These are phyloP conservation scores for Linhomoeus sp. DNA, from an alignment of 2,888 invertebrate species.

Conservation along the genomic window DNA sequence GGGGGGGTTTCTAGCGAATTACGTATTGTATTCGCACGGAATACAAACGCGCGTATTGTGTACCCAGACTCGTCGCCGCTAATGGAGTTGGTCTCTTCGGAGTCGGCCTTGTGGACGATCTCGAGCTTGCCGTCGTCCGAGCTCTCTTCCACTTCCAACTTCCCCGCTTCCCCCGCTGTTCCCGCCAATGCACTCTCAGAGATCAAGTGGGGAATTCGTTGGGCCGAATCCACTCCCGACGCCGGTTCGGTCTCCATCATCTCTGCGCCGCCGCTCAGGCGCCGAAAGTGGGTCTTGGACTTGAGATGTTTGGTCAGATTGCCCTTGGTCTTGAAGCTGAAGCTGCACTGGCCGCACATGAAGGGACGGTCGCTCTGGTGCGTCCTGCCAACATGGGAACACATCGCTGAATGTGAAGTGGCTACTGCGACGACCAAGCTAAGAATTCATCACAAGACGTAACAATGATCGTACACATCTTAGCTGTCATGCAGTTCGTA, in stretches of 20 bases:
- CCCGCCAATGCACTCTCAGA: no score
- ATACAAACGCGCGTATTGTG: no score
- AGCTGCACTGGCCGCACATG: slow-evolving; percentile 77
- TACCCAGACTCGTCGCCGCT: not conserved
- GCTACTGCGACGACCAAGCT: no score
- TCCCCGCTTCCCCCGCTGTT: slow-evolving; percentile 3
- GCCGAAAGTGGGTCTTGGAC: slow-evolving; percentile 70
- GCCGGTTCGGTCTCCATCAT: no score
- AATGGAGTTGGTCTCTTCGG: not conserved
- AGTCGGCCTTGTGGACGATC: slow-evolving; percentile 1
- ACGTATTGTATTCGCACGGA: no score
- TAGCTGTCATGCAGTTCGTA: no score
- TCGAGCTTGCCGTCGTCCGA: slow-evolving; percentile 9
- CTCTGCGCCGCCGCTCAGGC: no score
- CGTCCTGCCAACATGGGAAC: slow-evolving; percentile 10
- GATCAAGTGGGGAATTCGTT: no score
- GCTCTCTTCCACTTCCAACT: slow-evolving; percentile 9
- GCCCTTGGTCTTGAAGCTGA: slow-evolving; percentile 94
- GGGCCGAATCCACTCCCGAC: no score
- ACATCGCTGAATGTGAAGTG: not conserved
- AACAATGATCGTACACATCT: no score
- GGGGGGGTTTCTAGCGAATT: no score
- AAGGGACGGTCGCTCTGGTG: slow-evolving; percentile 87
- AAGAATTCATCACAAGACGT: no score
- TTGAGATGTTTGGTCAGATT: slow-evolving; percentile 96